Evolutionary conservation across 2,797 vertebrate genomes (phyloP), one percentile per base, ranked within the genome.

Genomic region (Dicrostonyx torquatus): DNA sequence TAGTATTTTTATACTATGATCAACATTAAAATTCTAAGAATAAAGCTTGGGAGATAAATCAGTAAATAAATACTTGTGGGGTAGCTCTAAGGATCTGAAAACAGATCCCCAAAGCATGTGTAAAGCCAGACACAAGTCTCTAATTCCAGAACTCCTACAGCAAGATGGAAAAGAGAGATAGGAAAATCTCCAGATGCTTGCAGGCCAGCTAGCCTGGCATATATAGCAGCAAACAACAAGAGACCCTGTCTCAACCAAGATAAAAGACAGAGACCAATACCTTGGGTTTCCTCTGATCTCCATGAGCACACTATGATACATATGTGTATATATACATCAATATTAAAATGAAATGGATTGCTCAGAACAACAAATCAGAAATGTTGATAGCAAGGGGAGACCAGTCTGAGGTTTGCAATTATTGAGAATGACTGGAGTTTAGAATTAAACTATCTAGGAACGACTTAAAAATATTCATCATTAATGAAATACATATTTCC

Each of bases 11-110:
- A 89, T 76, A 55, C 24, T 91, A 75, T 60, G 18, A 84, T 76
- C 58, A 93, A 62, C 34, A 62, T 73, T 84, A 89, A 84, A 92
- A 91, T 94, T 94, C 55, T 85, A 64, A 96, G 14, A 89, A 66
- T 77, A 94, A 82, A 45, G 22, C 29, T 88, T 31, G 40, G 29
- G 40, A 60, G 7, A 76, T 76, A 34, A 60, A 31, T 62, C 18
- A 15, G 20, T 60, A 20, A 13, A 15, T 48, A 62, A 75, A n/a
- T 60, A 29, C 11, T n/a, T 75, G 18, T 7, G 20, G 68, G 29
- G 13, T 31, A 73, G 45, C 26, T n/a, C 18, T 29, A n/a, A 55
- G 48, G n/a, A 40, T 14, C 50, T 24, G 26, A 62, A 75, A 24
- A 55, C 18, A 87, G 29, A 43, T 60, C 53, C 50, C 53, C 37